A percentile compares a stretch with the other conserved stretches of the same genome.
Conservation (phyloP, 2,797 vertebrate genomes). For the Merluccius polli region DNA sequence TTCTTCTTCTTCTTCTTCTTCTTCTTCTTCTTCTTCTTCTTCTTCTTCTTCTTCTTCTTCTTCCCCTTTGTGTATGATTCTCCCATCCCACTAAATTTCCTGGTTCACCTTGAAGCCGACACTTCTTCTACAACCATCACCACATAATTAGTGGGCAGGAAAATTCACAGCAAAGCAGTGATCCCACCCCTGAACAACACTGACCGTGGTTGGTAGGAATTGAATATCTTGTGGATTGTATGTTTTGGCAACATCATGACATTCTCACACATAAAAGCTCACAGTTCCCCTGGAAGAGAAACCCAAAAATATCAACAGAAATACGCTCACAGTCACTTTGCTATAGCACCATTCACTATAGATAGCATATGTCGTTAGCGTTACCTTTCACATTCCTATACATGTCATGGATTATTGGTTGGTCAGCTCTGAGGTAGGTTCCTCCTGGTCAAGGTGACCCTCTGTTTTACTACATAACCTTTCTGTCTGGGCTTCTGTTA, state of each 20-base stretch:
- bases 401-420: not conserved
- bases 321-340: too few relatives aligned
- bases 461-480: not conserved
- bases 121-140: constrained; percentile 42
- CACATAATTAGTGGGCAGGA: not conserved
- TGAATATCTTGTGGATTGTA: not conserved
- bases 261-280: not conserved
- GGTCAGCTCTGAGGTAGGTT: not conserved
- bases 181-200: not conserved
- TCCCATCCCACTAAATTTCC: too few relatives aligned
- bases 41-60: constrained; percentile 26
- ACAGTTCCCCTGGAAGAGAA: not conserved
- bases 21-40: not conserved
- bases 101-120: not conserved
- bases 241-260: not conserved
- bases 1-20: not conserved
- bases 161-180: not conserved
- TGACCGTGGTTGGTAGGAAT: not conserved
- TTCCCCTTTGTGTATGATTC: too few relatives aligned
- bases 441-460: not conserved
- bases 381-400: not conserved
- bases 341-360: too few relatives aligned
- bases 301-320: not conserved
- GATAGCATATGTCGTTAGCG: too few relatives aligned
- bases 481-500: not conserved